phyloP scores from a whole-genome alignment of 2,797 vertebrate genomes.

The Thalassophryne amazonica region DNA sequence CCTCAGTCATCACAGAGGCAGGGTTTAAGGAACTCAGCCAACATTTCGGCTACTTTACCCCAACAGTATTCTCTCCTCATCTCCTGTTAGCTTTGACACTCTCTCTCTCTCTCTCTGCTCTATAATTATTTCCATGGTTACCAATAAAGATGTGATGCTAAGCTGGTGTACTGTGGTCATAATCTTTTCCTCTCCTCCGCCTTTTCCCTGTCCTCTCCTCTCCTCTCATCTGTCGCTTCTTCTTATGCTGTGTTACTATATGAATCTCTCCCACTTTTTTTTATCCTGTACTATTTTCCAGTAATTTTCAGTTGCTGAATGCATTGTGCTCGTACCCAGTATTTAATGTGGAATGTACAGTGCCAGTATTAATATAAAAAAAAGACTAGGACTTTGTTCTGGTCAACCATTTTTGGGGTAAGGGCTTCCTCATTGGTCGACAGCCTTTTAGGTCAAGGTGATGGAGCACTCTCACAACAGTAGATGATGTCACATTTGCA shows the following conservation, averaged over 20 bases:
- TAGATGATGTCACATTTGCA: too few species aligned
- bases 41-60: constrained; percentile 45
- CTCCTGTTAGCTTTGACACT: constrained; percentile 14
- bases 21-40: constrained; percentile 29
- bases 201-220: constrained; percentile 36
- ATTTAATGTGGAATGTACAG: constrained; percentile 12
- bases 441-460: too few species aligned
- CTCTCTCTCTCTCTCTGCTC: constrained; percentile 50
- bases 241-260: neutral
- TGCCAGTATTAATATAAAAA: too few species aligned
- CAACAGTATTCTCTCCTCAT: constrained; percentile 12
- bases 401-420: too few species aligned
- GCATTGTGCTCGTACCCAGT: constrained; percentile 33
- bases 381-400: too few species aligned
- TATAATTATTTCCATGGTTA: constrained; percentile 87
- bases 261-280: constrained; percentile 9
- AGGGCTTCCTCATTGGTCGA: too few species aligned
- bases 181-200: constrained; percentile 62
- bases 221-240: constrained; percentile 34
- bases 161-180: constrained; percentile 72
- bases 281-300: neutral
- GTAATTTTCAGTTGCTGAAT: constrained; percentile 5
- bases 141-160: constrained; percentile 78
- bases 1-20: neutral
- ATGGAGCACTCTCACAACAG: too few species aligned